Evolutionary conservation across 2,113 vertebrate genomes (phyloP), one percentile per base, ranked within the genome.

Genomic region (Odontophorus gujanensis): DNA sequence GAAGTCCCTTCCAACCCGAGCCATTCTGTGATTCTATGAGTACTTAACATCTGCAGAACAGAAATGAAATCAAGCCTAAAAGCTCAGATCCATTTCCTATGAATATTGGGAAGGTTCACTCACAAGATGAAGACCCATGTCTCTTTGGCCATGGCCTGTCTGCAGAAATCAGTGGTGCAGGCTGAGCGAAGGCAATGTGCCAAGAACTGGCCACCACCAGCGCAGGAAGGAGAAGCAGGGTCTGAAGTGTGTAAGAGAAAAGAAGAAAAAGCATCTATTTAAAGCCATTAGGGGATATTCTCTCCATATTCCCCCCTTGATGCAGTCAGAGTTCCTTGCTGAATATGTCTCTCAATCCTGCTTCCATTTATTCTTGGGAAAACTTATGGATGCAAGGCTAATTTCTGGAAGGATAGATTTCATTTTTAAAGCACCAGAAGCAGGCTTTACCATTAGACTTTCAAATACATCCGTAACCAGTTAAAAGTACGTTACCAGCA

Each of bases 401-500:
- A 61, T 85, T 85, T 69, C 55, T 77, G 57, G 11, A 83, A 51
- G 55, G 12, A 15, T 1, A 2, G 25, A 28, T 83, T 83, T 74
- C 1, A 48, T 71, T 90, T 93, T 83, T 75, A 62, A 83, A 72
- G 48, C 48, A 68, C 15, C 24, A 13, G 40, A 38, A 85, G n/a
- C 8, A 53, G 32, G 21, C 26, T 75, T 91, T 45, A 21, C 38
- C 38, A 36, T 61, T 59, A 75, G 26, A n/a, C 65, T 90, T 95
- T 81, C 40, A 91, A 78, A 65, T 72, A 61, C 20, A 48, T 74
- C n/a, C 38, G 34, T 68, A 91, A 40, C 57, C 28, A 32, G 81
- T 88, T 91, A 78, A 91, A 95, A 88, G 92, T 62, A 91, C 36
- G 24, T 75, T 83, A 94, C 74, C 73, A 86, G 57, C 22, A 85